Conservation (phyloP, 2,113 vertebrate genomes). For the Phoxinus phoxinus region DNA sequence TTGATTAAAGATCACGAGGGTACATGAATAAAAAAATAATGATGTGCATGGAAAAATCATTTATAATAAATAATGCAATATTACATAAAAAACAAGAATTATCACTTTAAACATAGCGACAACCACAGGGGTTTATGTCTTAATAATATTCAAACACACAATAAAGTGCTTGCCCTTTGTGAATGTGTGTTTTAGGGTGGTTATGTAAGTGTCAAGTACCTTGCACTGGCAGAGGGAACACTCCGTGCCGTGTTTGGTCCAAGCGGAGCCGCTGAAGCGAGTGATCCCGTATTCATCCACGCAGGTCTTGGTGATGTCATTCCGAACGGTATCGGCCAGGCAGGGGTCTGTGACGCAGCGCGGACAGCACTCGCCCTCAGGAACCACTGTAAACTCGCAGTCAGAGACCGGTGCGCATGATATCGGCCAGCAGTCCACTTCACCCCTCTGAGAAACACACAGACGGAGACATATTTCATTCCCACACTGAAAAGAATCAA, state of each 20-base stretch:
- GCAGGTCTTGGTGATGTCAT: conserved; percentile 97
- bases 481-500: conserved; percentile 4
- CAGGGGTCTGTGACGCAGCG: conserved; percentile 93
- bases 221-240: conserved; percentile 97
- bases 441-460: conserved; percentile 82
- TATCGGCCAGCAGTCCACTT: conserved; percentile 98
- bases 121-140: neutral
- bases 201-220: conserved; percentile 63
- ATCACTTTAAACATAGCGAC: neutral
- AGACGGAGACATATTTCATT: neutral
- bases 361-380: conserved; percentile 91
- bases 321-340: conserved; percentile 90
- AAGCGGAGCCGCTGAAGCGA: conserved; percentile 95
- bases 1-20: too few relatives aligned
- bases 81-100: too few relatives aligned
- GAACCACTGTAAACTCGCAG: conserved; percentile 92
- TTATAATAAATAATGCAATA: too few relatives aligned
- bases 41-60: too few relatives aligned
- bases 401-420: conserved; percentile 85
- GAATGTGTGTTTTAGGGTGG: conserved; percentile 3
- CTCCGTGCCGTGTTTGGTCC: conserved; percentile 96
- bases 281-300: conserved; percentile 89
- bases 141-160: neutral
- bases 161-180: neutral
- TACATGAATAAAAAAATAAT: too few relatives aligned